Evolutionary conservation across 2,113 vertebrate species (phyloP).

Genomic region (Rana temporaria): DNA sequence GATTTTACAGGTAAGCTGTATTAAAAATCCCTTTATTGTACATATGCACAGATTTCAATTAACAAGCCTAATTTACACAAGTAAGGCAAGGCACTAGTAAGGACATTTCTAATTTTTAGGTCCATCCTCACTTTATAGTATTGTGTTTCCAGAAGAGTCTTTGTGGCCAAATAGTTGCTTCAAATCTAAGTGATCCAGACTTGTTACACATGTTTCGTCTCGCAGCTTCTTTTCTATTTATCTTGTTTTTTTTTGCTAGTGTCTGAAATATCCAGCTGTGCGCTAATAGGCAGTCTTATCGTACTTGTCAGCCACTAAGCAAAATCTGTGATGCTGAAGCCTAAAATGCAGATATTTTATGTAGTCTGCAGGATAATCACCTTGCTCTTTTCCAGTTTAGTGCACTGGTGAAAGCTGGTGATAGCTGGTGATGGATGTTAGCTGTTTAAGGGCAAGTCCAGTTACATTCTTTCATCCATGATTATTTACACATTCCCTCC

Average conservation of each 20-base stretch:
- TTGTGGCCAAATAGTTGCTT: neutral
- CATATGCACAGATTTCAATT: too few relatives aligned
- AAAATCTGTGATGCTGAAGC: neutral
- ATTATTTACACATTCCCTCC: neutral
- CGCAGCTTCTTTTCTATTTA: neutral
- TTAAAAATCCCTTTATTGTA: too few relatives aligned
- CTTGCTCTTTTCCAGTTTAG: constrained; percentile 22
- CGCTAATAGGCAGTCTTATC: constrained; percentile 11
- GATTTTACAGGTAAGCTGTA: too few relatives aligned
- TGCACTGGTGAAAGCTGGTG: neutral
- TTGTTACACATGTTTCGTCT: constrained; percentile 33
- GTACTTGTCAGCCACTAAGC: neutral
- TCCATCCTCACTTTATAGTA: neutral
- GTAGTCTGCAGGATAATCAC: constrained; percentile 19
- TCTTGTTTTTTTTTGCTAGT: neutral
- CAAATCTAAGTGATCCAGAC: constrained; percentile 46
- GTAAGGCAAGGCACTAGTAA: too few relatives aligned
- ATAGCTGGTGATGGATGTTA: neutral
- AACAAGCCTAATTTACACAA: too few relatives aligned
- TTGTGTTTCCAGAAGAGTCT: neutral
- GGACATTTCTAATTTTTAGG: too few relatives aligned
- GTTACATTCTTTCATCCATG: neutral
- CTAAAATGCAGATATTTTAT: constrained; percentile 46
- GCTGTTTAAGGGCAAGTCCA: neutral
- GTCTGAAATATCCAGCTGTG: neutral